phyloP scores from a whole-genome alignment of 2,888 invertebrate species.

The Hermodice carunculata region DNA sequence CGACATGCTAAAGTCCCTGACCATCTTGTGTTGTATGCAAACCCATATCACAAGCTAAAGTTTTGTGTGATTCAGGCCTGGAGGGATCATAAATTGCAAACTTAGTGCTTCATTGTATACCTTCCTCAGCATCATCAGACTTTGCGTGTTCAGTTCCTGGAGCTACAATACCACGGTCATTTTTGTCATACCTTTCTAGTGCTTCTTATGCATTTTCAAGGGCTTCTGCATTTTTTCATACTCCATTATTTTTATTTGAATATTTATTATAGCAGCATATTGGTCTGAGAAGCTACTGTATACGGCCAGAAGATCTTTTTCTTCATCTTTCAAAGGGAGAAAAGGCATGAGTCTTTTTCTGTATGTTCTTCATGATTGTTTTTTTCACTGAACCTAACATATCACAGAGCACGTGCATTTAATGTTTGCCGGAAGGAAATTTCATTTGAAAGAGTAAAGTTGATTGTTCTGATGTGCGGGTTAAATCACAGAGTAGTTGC shows the following conservation, averaged over 20 bases:
- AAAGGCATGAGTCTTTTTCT: slow-evolving; percentile 49
- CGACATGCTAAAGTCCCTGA: not conserved
- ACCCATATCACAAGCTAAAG: not conserved
- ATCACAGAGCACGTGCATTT: not conserved
- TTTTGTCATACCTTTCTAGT: not conserved
- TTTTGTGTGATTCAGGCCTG: not conserved
- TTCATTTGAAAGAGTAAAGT: not conserved
- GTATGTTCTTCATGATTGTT: slow-evolving; percentile 30
- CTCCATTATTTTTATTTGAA: not conserved
- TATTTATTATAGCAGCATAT: not conserved
- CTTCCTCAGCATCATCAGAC: not conserved
- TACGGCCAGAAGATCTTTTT: slow-evolving; percentile 18
- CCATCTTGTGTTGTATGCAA: not conserved
- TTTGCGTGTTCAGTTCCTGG: not conserved
- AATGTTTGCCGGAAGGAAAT: not conserved
- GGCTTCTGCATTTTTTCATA: not conserved
- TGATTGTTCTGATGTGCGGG: not conserved
- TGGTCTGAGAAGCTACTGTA: not conserved
- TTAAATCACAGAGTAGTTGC: no score
- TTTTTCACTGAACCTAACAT: not conserved
- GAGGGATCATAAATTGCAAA: not conserved
- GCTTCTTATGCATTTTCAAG: no score
- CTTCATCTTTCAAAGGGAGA: slow-evolving; percentile 51
- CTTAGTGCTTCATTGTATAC: not conserved
- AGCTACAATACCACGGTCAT: not conserved